Percentiles rank a stretch among this genome's conserved stretches.
Evolutionary conservation across 2,888 invertebrate species (phyloP).

Genomic region (Parnassius apollo): DNA sequence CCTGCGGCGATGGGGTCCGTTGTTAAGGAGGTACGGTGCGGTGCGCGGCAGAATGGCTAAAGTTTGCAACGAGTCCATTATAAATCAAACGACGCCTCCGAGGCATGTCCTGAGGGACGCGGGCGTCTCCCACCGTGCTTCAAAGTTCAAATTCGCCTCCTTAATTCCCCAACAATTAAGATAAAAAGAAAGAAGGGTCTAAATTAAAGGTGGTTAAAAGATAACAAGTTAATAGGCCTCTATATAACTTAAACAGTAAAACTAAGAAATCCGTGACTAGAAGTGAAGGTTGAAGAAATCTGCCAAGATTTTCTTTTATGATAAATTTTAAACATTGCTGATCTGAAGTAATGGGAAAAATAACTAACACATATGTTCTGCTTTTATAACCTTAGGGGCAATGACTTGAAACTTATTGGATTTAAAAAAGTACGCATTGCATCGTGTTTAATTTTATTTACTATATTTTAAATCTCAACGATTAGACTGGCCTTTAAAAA

Average conservation of each 20-base stretch:
- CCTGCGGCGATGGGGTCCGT: conserved; percentile 77
- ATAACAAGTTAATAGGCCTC: conserved; percentile 77
- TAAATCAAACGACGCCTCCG: conserved; percentile 80
- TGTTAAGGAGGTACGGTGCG: conserved; percentile 77
- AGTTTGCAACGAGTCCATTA: conserved; percentile 81
- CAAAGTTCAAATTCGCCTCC: conserved; percentile 75
- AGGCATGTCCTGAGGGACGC: conserved; percentile 79
- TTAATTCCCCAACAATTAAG: conserved; percentile 80
- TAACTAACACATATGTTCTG: not conserved
- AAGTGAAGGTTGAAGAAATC: not conserved
- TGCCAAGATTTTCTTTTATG: too few relatives aligned
- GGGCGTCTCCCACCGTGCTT: conserved; percentile 68
- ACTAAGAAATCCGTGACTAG: conserved; percentile 6
- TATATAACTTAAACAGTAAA: conserved; percentile 52
- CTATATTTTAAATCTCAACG: conserved; percentile 8
- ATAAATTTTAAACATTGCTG: not conserved
- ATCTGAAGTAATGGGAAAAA: not conserved
- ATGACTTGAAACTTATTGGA: not conserved
- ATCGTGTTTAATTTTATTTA: too few relatives aligned
- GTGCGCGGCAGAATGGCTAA: conserved; percentile 74
- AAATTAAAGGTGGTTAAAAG: conserved; percentile 80
- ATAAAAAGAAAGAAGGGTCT: conserved; percentile 79
- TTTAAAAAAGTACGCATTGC: too few relatives aligned
- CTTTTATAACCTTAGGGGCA: not conserved
- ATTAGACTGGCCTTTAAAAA: too few relatives aligned